Evolutionary conservation across 2,113 vertebrate species (phyloP).

Genomic region (Scomber scombrus): DNA sequence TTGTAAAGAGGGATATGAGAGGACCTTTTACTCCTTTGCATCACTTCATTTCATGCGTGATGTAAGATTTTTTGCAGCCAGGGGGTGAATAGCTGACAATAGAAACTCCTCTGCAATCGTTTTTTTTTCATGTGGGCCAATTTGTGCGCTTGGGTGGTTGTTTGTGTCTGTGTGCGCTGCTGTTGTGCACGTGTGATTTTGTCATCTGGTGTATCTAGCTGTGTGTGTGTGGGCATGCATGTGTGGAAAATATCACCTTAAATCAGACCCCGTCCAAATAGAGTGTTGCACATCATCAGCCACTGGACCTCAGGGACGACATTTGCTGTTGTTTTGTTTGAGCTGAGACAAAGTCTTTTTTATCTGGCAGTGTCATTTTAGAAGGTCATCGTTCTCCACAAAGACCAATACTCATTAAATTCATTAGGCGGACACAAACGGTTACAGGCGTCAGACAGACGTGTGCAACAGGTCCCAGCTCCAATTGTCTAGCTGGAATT

Average conservation of each 20-base stretch:
- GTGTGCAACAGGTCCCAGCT: slow-evolving; percentile 10
- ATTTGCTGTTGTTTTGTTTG: slow-evolving; percentile 66
- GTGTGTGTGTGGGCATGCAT: slow-evolving; percentile 6
- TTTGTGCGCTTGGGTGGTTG: slow-evolving; percentile 8
- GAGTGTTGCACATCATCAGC: slow-evolving; percentile 33
- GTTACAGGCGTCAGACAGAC: slow-evolving; percentile 14
- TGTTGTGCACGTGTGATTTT: neutral
- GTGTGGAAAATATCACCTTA: slow-evolving; percentile 25
- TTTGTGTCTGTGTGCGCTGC: neutral
- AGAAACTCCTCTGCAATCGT: slow-evolving; percentile 11
- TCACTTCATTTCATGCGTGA: slow-evolving; percentile 34
- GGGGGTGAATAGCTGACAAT: slow-evolving; percentile 31
- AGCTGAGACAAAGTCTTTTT: slow-evolving; percentile 37
- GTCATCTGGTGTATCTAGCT: neutral
- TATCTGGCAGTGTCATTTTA: slow-evolving; percentile 53
- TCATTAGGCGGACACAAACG: slow-evolving; percentile 30
- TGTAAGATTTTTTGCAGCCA: slow-evolving; percentile 23
- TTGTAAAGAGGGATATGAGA: slow-evolving; percentile 26
- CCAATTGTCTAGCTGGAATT: slow-evolving; percentile 50
- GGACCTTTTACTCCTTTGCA: slow-evolving; percentile 42
- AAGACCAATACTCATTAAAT: slow-evolving; percentile 65
- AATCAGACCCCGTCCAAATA: slow-evolving; percentile 7
- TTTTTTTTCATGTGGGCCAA: neutral
- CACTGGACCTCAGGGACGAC: slow-evolving; percentile 17
- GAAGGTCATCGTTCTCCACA: slow-evolving; percentile 71